These are phyloP conservation scores for Noctua janthina DNA, from an alignment of 2,888 invertebrate genomes.

Conservation along the genomic window DNA sequence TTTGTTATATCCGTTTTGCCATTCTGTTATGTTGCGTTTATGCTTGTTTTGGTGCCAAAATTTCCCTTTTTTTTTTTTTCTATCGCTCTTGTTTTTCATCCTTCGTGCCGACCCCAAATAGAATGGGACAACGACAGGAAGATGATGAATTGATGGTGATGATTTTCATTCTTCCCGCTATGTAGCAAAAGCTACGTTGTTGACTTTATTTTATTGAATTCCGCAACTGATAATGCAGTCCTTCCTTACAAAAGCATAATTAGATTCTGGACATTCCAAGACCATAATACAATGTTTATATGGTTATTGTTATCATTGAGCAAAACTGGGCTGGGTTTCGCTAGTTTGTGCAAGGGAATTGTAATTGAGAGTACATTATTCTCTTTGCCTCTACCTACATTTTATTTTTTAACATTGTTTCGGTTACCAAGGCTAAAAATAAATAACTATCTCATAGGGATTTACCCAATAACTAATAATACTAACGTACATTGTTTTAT, in stretches of 20 bases:
- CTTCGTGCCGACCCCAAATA: neutral
- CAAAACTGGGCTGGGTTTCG: neutral
- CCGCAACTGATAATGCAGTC: neutral
- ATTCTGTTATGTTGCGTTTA: neutral
- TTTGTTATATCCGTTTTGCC: neutral
- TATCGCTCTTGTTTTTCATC: neutral
- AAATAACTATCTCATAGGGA: conserved; percentile 25
- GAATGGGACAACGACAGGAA: too few relatives aligned
- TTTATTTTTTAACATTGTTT: neutral
- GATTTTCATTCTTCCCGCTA: neutral
- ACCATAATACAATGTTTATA: neutral
- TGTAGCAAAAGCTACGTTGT: neutral
- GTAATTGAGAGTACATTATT: neutral
- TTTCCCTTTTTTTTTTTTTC: neutral
- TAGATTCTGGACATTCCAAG: neutral
- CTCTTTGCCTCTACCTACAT: neutral
- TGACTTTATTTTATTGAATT: neutral
- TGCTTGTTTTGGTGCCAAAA: neutral
- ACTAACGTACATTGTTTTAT: conserved; percentile 12
- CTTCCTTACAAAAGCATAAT: neutral
- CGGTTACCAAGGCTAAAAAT: conserved; percentile 18
- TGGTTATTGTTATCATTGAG: neutral
- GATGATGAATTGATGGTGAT: too few relatives aligned
- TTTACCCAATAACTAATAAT: neutral
- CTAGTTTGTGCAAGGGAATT: neutral